Base-by-base conservation (phyloP, 2,888 invertebrate genomes). In the Pristionchus fissidentatus region DNA sequence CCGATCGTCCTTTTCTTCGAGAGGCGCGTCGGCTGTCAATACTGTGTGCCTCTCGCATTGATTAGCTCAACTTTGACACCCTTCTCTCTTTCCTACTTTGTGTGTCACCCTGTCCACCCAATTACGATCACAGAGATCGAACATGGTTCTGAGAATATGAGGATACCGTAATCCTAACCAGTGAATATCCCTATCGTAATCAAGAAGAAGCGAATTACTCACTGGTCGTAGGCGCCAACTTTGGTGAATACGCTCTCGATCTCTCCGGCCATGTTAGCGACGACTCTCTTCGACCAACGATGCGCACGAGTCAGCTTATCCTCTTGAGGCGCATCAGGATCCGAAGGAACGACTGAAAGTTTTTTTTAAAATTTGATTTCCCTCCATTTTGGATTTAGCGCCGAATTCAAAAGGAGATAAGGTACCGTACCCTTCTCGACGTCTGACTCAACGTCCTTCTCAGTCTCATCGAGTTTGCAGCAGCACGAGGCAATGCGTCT, bases 211-310 rank as follows among this genome's bases (percentile, higher is more conserved):
- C n/a, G n/a, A n/a, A n/a, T n/a, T 49, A 85, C 89, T 83, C 70
- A 91, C 87, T 91, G 91, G 84, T 91, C 91, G 73, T 88, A 88
- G 22, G 86, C 84, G 78, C 89, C 90, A 49, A 90, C 87, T 78
- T 91, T 89, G 81, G 88, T 88, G 84, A 91, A 90, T 66, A 90
- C 91, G 84, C 90, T 90, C 73, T 91, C 91, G 57, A 91, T 87
- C 81, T 90, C 91, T 77, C 90, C 90, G 73, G 89, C 90, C 26
- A 91, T 88, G 26, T 87, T 89, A 29, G 89, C 89, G 46, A 91
- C 88, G 84, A 89, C 89, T 83, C 89, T 85, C 84, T 87, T 89
- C 70, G 91, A 90, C 90, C 91, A 90, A 75, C 90, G 89, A 62
- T 87, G 87, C 3, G 86, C 84, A 1, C 86, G 78, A 60, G 84